Evolutionary conservation across 2,888 invertebrate genomes (phyloP).

Genomic region (Conomelus anceps): DNA sequence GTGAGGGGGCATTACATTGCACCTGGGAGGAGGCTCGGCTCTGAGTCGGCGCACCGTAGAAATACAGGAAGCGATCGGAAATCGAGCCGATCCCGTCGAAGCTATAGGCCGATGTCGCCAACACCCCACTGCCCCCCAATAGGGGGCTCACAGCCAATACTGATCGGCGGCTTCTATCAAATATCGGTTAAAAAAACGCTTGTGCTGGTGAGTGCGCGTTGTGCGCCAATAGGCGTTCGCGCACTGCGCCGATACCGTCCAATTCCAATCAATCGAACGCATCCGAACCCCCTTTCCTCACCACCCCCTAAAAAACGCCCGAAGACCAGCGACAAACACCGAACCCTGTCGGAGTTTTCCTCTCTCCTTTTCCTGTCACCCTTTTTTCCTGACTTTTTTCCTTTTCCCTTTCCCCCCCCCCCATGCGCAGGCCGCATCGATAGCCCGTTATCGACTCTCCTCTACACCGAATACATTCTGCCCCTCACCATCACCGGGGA

Average conservation of each 20-base stretch:
- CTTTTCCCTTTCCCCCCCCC: not conserved
- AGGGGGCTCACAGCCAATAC: conserved; percentile 21
- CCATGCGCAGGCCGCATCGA: conserved; percentile 10
- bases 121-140: too few relatives aligned
- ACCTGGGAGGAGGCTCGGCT: not conserved
- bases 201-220: conserved; percentile 21
- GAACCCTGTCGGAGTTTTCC: conserved; percentile 16
- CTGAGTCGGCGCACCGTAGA: not conserved
- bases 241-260: conserved; percentile 28
- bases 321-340: conserved; percentile 11
- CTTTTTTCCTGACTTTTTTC: not conserved
- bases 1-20: not conserved
- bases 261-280: conserved; percentile 34
- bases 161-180: conserved; percentile 26
- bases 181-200: conserved; percentile 26
- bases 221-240: conserved; percentile 5
- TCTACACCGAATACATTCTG: not conserved
- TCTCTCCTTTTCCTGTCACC: conserved; percentile 14
- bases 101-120: not conserved
- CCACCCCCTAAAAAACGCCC: conserved; percentile 22
- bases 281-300: conserved; percentile 16
- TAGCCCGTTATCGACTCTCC: conserved; percentile 5
- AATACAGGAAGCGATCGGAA: not conserved
- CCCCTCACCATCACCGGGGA: not conserved
- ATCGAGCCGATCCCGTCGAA: not conserved